phyloP scores from a whole-genome alignment of 2,888 invertebrate species.

The Limnephilus auricula region DNA sequence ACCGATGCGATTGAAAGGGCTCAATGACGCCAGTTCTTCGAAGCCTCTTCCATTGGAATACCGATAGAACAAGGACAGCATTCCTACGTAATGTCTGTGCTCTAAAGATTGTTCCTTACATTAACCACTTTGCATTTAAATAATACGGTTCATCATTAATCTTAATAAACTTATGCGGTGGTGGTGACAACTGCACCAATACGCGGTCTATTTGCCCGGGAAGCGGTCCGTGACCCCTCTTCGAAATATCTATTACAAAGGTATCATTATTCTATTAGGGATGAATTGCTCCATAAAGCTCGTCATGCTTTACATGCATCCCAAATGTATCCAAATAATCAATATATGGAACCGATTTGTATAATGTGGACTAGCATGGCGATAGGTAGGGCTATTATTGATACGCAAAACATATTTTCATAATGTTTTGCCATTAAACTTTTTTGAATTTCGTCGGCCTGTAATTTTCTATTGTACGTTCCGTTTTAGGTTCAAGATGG shows the following conservation, averaged over 20 bases:
- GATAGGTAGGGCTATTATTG: background rate
- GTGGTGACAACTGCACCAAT: background rate
- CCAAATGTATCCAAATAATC: background rate
- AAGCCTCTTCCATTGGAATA: too few relatives aligned
- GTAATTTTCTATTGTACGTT: too few relatives aligned
- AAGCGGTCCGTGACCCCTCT: slow-evolving; percentile 50
- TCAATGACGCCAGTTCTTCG: too few relatives aligned
- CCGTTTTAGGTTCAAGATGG: too few relatives aligned
- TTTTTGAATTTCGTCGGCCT: too few relatives aligned
- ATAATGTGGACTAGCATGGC: background rate
- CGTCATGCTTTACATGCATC: slow-evolving; percentile 24
- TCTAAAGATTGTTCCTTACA: too few relatives aligned
- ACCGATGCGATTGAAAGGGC: too few relatives aligned
- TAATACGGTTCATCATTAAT: background rate
- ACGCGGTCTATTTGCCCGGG: background rate
- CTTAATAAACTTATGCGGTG: background rate
- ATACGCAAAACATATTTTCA: too few relatives aligned
- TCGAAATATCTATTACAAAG: slow-evolving; percentile 50
- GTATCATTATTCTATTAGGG: slow-evolving; percentile 53
- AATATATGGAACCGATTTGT: background rate
- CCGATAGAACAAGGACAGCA: too few relatives aligned
- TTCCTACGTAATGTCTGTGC: too few relatives aligned
- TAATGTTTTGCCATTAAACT: too few relatives aligned
- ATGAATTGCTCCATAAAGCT: slow-evolving; percentile 46
- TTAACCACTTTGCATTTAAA: background rate